These are phyloP conservation scores for Cydia strobilella DNA, from an alignment of 1,140 invertebrate genomes.

Conservation along the genomic window DNA sequence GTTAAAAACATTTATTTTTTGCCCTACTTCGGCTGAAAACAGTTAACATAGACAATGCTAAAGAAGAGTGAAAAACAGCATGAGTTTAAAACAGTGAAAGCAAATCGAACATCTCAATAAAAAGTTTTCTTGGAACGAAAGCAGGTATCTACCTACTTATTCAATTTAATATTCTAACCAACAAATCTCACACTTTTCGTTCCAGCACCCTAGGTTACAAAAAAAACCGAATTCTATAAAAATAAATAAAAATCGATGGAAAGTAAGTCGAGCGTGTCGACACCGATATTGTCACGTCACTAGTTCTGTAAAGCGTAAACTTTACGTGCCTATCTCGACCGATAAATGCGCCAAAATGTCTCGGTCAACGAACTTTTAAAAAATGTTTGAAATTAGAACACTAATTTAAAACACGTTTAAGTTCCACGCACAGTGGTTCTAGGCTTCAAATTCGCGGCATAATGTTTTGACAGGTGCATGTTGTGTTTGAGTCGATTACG, in stretches of 20 bases:
- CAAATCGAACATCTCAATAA: not conserved
- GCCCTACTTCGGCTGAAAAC: not conserved
- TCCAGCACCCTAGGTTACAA: conserved; percentile 30
- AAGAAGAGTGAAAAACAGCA: conserved; percentile 2
- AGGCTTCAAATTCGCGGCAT: not conserved
- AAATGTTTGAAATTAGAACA: conserved; percentile 2
- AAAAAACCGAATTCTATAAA: conserved; percentile 15
- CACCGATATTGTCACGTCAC: conserved; percentile 65
- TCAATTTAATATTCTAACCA: conserved; percentile 23
- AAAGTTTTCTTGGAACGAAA: conserved; percentile 11
- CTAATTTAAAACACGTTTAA: not conserved
- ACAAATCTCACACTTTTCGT: conserved; percentile 31
- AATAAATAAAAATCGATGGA: conserved; percentile 51
- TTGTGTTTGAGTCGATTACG: not conserved
- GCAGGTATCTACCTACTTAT: conserved; percentile 2
- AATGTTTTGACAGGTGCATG: conserved; percentile 10
- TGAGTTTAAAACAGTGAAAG: conserved; percentile 20
- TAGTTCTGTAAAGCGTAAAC: conserved; percentile 58
- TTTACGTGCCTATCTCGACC: conserved; percentile 56
- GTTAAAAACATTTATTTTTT: not conserved
- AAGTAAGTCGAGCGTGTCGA: conserved; percentile 58
- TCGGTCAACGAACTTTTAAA: conserved; percentile 54
- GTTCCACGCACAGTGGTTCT: conserved; percentile 18
- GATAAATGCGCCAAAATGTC: conserved; percentile 52
- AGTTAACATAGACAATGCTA: not conserved